A percentile compares a stretch with the other conserved stretches of the same genome.
phyloP scores from a whole-genome alignment of 2,797 vertebrate genomes.

The Prionace glauca region DNA sequence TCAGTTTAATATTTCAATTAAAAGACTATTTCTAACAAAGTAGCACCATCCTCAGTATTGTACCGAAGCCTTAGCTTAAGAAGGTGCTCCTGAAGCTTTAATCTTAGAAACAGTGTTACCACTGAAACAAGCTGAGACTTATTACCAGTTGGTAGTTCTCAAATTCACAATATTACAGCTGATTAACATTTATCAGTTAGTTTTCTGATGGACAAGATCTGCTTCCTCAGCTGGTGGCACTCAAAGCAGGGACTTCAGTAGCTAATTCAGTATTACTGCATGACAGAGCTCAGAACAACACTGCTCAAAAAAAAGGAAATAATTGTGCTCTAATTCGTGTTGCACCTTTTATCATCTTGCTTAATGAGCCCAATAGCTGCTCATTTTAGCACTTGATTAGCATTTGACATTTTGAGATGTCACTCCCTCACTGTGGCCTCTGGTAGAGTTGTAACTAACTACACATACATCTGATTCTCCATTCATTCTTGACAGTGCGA shows the following conservation, averaged over 20 bases:
- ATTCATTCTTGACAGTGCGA: too few relatives aligned
- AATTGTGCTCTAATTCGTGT: neutral
- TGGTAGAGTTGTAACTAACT: neutral
- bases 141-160: neutral
- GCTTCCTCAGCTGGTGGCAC: neutral
- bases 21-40: neutral
- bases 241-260: neutral
- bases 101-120: neutral
- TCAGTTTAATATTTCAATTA: neutral
- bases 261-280: neutral
- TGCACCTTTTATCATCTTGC: neutral
- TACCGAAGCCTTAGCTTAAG: neutral
- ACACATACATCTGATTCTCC: too few relatives aligned
- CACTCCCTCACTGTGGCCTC: neutral
- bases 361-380: neutral
- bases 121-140: neutral
- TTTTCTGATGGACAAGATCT: neutral
- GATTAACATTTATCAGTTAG: neutral
- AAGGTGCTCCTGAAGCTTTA: neutral
- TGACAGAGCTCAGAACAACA: neutral
- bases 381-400: neutral
- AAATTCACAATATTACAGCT: neutral
- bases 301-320: neutral
- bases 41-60: neutral
- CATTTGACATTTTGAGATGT: neutral